Conservation (phyloP, 2,113 vertebrate genomes). For the Hystrix cristata region DNA sequence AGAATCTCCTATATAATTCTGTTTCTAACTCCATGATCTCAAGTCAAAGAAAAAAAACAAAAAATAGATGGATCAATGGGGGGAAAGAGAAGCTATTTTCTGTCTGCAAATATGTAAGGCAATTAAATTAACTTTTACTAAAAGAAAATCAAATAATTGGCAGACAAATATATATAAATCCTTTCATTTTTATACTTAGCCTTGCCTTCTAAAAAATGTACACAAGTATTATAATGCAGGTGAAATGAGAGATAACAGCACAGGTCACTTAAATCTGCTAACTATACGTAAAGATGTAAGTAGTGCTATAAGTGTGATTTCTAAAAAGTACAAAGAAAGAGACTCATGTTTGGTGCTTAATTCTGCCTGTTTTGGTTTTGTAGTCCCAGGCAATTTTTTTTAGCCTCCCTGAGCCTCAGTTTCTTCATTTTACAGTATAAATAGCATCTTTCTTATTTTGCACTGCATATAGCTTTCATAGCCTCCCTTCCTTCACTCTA, state of each 20-base stretch:
- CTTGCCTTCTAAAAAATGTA: constrained; percentile 37
- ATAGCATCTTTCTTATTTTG: not conserved
- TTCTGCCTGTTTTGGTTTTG: not conserved
- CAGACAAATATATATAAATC: constrained; percentile 22
- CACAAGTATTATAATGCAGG: not conserved
- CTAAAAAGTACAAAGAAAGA: constrained; percentile 20
- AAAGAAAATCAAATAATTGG: constrained; percentile 40
- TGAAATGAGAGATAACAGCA: not conserved
- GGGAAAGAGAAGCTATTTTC: not conserved
- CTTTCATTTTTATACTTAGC: constrained; percentile 15
- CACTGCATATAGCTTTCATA: not conserved
- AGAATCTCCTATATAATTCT: not conserved
- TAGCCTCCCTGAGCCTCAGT: not conserved
- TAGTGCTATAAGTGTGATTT: not conserved
- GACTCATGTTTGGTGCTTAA: not conserved
- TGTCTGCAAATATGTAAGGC: constrained; percentile 25
- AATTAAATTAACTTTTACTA: constrained; percentile 40
- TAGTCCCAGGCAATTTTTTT: not conserved
- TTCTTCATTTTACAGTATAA: not conserved
- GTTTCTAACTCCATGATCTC: not conserved
- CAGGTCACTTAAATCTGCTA: not conserved
- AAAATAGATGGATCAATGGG: not conserved
- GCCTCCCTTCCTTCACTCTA: not conserved
- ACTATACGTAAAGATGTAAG: not conserved
- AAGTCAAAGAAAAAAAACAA: constrained; percentile 11